Base-by-base conservation (phyloP, 2,888 invertebrate genomes). In the Drosophila fungiperda region DNA sequence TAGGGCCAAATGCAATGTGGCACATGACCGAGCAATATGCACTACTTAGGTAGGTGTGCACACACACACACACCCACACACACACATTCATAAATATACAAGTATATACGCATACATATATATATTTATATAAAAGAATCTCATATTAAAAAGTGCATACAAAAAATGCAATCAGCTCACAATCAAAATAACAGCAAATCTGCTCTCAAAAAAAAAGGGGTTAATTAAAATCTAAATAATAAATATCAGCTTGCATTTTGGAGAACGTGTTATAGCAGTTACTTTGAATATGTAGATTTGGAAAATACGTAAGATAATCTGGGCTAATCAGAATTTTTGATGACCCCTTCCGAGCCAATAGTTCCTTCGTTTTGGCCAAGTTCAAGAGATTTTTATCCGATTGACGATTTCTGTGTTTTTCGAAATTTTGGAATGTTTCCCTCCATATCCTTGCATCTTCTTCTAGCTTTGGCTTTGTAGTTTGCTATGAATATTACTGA, bases 1-100 rank as follows among this genome's bases (percentile, higher is more conserved):
- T 70, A 76, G 64, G 78, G 78, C 80, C 68, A 76, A 79, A 68
- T 66, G 64, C 68, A 55, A 78, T 79, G 79, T 77, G 69, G 75
- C 68, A 78, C 75, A 77, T 75, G 73, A 77, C 59, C 79, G 64
- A 73, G 78, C 73, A 68, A 54, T 75, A 66, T 79, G 70, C 63
- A 63, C 69, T 62, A 67, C 66, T 73, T 73, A 61, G 65, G 49
- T 49, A 63, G 72, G 62, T 54, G 61, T 49, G n/a, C 38, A 67
- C 12, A 66, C 15, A 35, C 23, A 36, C 64, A 35, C 0, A 2
- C 50, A 29, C 15, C n/a, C 33, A 58, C 29, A 15, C 58, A 48
- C n/a, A 17, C 12, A 23, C 12, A 35, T 3, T 12, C 15, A 57
- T 6, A 42, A 2, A 15, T 5, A 32, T 33, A 3, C 35, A 35